Evolutionary conservation across 2,113 vertebrate species (phyloP).

Genomic region (Orientallactaga bullata): DNA sequence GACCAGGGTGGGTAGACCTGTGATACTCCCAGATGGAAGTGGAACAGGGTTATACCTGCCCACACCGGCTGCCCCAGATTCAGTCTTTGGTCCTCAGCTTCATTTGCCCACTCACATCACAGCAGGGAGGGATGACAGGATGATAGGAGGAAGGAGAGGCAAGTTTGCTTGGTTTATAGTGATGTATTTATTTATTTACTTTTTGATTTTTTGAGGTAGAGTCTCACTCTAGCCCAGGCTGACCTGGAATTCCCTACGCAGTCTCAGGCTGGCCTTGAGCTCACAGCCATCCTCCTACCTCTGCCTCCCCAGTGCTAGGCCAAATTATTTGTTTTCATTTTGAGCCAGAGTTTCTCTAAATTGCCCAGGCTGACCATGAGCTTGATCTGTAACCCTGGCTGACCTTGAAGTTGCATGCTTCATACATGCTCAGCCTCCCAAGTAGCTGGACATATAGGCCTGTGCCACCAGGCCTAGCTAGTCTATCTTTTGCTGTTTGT

Average conservation of each 20-base stretch:
- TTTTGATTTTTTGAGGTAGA: background rate
- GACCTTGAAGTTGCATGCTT: background rate
- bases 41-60: background rate
- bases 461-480: background rate
- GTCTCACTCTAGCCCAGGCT: background rate
- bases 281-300: background rate
- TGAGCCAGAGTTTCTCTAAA: background rate
- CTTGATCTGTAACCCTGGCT: too few relatives aligned
- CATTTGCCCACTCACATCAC: background rate
- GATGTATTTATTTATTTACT: background rate
- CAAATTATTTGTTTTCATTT: background rate
- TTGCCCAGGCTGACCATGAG: background rate
- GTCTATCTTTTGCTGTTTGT: too few relatives aligned
- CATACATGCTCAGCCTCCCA: background rate
- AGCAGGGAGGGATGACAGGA: background rate
- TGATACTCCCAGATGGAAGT: background rate
- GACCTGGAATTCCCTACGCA: background rate
- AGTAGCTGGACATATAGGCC: too few relatives aligned
- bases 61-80: background rate
- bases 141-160: background rate
- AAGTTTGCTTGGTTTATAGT: background rate
- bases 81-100: background rate
- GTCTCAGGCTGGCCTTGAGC: background rate
- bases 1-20: background rate
- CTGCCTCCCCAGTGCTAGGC: background rate